Percentiles rank a stretch among this genome's conserved stretches.
Conservation (phyloP, 2,113 vertebrate genomes). For the Ophiodon elongatus region DNA sequence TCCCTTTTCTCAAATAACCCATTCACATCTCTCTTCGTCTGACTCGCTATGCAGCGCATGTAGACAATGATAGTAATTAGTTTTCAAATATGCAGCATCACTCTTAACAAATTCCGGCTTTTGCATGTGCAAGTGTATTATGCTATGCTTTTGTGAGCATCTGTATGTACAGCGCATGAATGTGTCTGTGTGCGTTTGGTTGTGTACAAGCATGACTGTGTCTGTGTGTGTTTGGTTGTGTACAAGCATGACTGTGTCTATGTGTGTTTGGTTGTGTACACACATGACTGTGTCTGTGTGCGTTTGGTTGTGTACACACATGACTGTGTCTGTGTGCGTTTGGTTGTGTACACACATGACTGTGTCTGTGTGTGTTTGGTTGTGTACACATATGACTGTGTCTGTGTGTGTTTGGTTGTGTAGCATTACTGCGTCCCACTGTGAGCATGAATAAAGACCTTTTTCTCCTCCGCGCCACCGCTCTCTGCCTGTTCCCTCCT, state of each 20-base stretch:
- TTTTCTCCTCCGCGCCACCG: slow-evolving; percentile 42
- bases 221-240: slow-evolving; percentile 19
- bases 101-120: slow-evolving; percentile 10
- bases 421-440: slow-evolving; percentile 56
- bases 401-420: slow-evolving; percentile 11
- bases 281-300: slow-evolving; percentile 48
- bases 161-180: slow-evolving; percentile 26
- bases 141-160: slow-evolving; percentile 16
- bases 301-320: slow-evolving; percentile 26
- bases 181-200: slow-evolving; percentile 38
- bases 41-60: neutral
- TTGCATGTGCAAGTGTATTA: slow-evolving; percentile 19
- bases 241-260: slow-evolving; percentile 47
- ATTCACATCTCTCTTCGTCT: neutral
- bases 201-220: slow-evolving; percentile 45
- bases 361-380: slow-evolving; percentile 32
- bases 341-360: slow-evolving; percentile 28
- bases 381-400: too few species aligned
- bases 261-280: slow-evolving; percentile 9
- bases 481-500: slow-evolving; percentile 38
- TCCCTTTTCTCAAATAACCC: neutral
- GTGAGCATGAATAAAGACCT: slow-evolving; percentile 56
- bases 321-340: slow-evolving; percentile 39
- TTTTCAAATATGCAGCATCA: slow-evolving; percentile 17
- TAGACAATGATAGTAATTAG: slow-evolving; percentile 39